Conservation (phyloP, 2,888 invertebrate genomes). For the Pandemis corylana region DNA sequence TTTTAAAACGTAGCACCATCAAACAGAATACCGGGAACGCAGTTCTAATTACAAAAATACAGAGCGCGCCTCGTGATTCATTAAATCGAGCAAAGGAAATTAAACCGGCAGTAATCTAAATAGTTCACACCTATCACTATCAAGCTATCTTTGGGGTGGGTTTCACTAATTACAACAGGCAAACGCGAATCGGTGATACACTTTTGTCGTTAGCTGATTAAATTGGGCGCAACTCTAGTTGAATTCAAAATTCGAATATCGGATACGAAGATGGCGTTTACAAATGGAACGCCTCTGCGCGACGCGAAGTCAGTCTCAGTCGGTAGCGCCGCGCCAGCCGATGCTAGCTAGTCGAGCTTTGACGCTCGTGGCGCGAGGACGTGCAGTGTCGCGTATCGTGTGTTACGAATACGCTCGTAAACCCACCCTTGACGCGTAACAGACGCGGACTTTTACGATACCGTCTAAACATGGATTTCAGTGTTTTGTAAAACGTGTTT, state of each 20-base stretch:
- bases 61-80: slow-evolving; percentile 46
- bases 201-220: slow-evolving; percentile 23
- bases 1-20: slow-evolving; percentile 46
- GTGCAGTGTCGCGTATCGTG: slow-evolving; percentile 37
- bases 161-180: slow-evolving; percentile 4
- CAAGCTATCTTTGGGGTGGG: slow-evolving; percentile 8
- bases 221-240: slow-evolving; percentile 37
- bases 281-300: slow-evolving; percentile 17
- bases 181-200: slow-evolving; percentile 8
- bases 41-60: slow-evolving; percentile 55
- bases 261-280: slow-evolving; percentile 50
- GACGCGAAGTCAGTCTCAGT: slow-evolving; percentile 44
- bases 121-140: slow-evolving; percentile 47
- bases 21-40: slow-evolving; percentile 50
- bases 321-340: slow-evolving; percentile 47
- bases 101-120: slow-evolving; percentile 52
- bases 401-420: slow-evolving; percentile 55
- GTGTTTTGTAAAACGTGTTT: slow-evolving; percentile 51
- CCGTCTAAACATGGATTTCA: slow-evolving; percentile 56
- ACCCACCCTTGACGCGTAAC: slow-evolving; percentile 50
- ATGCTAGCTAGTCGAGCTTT: slow-evolving; percentile 61
- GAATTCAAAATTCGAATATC: slow-evolving; percentile 53
- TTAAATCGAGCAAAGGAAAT: slow-evolving; percentile 53
- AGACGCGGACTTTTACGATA: slow-evolving; percentile 44
- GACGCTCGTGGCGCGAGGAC: slow-evolving; percentile 49